Evolutionary conservation across 2,888 invertebrate species (phyloP), one percentile per base, ranked within the genome.

Genomic region (Prosapia bicincta): DNA sequence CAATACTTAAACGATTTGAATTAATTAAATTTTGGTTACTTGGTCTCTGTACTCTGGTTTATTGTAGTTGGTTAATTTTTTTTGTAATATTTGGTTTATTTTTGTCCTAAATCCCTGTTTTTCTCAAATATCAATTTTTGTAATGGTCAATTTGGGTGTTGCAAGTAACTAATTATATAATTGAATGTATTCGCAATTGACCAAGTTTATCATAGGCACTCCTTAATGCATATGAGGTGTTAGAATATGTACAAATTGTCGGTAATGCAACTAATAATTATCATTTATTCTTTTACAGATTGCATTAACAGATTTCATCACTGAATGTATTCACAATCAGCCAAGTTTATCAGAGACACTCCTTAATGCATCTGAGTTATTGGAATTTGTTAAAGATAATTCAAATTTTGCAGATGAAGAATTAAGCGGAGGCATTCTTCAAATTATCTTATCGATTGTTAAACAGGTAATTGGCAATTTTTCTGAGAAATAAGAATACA

Each of bases 301-400:
- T 0, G 74, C 74, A 68, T 66, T 76, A 6, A 28, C 74, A 30
- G 71, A 71, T 67, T 73, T 76, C 25, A 69, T 74, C 20, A 70
- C 76, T 15, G 72, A 76, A 30, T 76, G 76, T 65, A 68, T 76
- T 1, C 74, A 76, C 54, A 38, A 69, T 30, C 76, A 76, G 26
- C 74, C 74, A 25, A 76, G 76, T 76, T 74, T 76, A 66, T 74
- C 76, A n/a, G 76, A 76, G 65, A 71, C 76, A 15, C 74, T 76
- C 26, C 65, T 76, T 6, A 76, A 76, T 32, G 74, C 71, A 2
- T 23, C 71, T 10, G 76, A 76, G 25, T 32, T 76, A 66, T 74
- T 71, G 71, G 68, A 74, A 30, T 76, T 69, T 70, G 70, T 76
- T 0, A 67, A 73, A 67, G 68, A 73, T n/a, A 30, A 67, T 26